These are phyloP conservation scores for Ammodytes marinus DNA, from an alignment of 2,113 vertebrate species.

Conservation along the genomic window DNA sequence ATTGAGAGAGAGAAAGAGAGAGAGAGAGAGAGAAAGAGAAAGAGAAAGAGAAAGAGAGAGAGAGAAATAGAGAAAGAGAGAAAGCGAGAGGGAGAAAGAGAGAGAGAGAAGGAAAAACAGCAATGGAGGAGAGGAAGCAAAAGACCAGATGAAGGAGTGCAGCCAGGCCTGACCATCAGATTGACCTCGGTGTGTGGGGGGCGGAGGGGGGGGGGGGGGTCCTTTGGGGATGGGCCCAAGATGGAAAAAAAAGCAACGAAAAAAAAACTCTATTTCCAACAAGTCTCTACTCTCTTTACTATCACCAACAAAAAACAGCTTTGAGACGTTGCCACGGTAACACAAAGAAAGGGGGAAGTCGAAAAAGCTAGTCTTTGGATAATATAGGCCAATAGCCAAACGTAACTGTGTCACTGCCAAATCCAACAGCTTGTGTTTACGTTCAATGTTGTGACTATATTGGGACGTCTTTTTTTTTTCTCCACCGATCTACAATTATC, in stretches of 20 bases:
- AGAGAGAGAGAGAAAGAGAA: background rate
- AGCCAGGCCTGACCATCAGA: constrained; percentile 69
- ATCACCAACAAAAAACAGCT: constrained; percentile 55
- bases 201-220: no score
- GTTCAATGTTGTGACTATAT: background rate
- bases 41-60: background rate
- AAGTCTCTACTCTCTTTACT: constrained; percentile 43
- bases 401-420: constrained; percentile 16
- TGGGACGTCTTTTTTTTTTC: background rate
- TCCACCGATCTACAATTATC: background rate
- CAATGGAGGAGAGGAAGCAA: constrained; percentile 24
- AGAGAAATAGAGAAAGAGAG: no score
- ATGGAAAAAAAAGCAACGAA: constrained; percentile 59
- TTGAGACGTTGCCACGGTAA: constrained; percentile 66
- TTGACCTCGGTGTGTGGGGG: constrained; percentile 67
- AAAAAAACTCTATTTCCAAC: constrained; percentile 51
- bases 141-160: constrained; percentile 61
- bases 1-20: background rate
- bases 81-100: no score
- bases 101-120: constrained; percentile 24
- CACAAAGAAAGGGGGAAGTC: constrained; percentile 47
- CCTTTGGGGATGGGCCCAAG: constrained; percentile 52
- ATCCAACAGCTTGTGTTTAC: background rate
- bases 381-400: background rate
- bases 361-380: constrained; percentile 29